A percentile compares a stretch with the other conserved stretches of the same genome.
phyloP scores from a whole-genome alignment of 2,888 invertebrate species.

The Rhogogaster chlorosoma region DNA sequence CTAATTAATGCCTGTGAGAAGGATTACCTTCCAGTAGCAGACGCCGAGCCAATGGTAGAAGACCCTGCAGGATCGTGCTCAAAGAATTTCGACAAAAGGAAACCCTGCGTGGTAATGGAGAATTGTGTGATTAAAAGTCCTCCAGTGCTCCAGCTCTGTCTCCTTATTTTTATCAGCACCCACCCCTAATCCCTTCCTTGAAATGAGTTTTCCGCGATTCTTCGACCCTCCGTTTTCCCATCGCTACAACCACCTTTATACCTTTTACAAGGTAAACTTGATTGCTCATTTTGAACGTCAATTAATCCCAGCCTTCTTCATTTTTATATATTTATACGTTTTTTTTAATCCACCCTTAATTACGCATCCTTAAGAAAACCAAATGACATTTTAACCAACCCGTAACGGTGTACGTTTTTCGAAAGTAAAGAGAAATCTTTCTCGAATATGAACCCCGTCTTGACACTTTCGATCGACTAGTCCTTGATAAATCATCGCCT shows the following conservation, averaged over 20 bases:
- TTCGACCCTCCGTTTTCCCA: not conserved
- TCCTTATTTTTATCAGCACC: constrained; percentile 50
- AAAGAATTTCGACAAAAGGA: constrained; percentile 44
- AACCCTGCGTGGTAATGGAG: constrained; percentile 59
- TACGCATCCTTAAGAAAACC: not conserved
- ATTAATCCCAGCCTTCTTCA: not conserved
- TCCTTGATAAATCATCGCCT: constrained; percentile 7
- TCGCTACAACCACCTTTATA: not conserved
- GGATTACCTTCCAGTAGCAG: constrained; percentile 62
- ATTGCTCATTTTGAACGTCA: constrained; percentile 14
- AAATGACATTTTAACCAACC: not conserved
- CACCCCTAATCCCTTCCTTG: constrained; percentile 20
- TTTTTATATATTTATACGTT: not conserved
- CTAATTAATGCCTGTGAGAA: constrained; percentile 68
- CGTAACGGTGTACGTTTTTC: not conserved
- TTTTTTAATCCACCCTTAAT: not conserved
- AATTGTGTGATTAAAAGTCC: constrained; percentile 65
- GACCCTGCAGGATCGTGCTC: constrained; percentile 36
- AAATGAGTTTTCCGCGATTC: constrained; percentile 42
- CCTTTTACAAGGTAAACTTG: not conserved
- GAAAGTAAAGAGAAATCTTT: not conserved
- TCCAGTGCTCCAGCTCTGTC: constrained; percentile 38
- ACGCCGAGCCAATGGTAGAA: constrained; percentile 34
- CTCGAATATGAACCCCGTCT: not conserved
- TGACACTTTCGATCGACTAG: constrained; percentile 21